Evolutionary conservation across 2,888 invertebrate genomes (phyloP).

Genomic region (Amiota mariae): DNA sequence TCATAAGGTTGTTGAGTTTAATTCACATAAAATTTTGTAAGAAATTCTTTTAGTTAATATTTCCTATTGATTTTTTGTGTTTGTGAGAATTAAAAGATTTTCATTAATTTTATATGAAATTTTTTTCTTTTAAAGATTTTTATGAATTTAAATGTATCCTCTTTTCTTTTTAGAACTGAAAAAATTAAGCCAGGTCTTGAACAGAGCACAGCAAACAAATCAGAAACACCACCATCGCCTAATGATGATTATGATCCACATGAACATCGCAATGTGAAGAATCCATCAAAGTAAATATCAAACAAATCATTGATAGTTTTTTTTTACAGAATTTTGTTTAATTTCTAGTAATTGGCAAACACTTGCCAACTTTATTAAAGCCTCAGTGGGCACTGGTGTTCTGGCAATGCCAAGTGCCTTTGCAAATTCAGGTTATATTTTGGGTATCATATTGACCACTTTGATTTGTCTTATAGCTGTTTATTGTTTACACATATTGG

Average conservation of each 20-base stretch:
- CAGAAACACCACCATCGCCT: slow-evolving; percentile 5
- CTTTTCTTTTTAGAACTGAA: slow-evolving; percentile 14
- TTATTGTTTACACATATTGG: slow-evolving; percentile 95
- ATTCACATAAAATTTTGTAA: too few species aligned
- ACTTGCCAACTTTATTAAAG: slow-evolving; percentile 93
- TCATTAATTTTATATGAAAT: neutral
- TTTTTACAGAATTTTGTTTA: neutral
- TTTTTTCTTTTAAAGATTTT: neutral
- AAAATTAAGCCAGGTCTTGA: neutral
- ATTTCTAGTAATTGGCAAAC: slow-evolving; percentile 89
- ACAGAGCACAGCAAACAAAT: slow-evolving; percentile 33
- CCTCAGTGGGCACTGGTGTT: slow-evolving; percentile 96
- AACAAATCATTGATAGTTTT: neutral
- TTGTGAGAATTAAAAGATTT: too few species aligned
- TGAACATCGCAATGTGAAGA: slow-evolving; percentile 82
- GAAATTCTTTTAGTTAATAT: too few species aligned
- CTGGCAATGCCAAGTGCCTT: slow-evolving; percentile 93
- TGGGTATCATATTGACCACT: slow-evolving; percentile 88
- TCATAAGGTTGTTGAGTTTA: too few species aligned
- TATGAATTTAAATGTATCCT: neutral
- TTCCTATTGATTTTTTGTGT: too few species aligned
- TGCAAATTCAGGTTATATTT: slow-evolving; percentile 90
- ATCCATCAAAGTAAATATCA: slow-evolving; percentile 81
- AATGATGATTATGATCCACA: slow-evolving; percentile 83
- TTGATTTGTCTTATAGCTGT: slow-evolving; percentile 92